Evolutionary conservation across 2,888 invertebrate genomes (phyloP).

Genomic region (Notodonta ziczac): DNA sequence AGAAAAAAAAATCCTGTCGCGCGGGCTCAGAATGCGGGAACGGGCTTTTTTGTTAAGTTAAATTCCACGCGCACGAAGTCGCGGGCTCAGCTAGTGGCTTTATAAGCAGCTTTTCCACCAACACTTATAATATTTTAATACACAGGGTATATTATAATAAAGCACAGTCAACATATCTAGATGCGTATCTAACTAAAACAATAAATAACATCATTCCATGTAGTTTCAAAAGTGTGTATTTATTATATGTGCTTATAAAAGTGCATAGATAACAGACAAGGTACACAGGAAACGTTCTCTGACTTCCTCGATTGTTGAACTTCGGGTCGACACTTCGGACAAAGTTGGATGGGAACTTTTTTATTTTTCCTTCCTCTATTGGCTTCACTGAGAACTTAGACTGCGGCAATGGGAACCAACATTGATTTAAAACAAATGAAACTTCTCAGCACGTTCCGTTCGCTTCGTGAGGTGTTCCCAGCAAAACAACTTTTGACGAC

Average conservation of each 20-base stretch:
- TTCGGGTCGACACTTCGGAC: slow-evolving; percentile 62
- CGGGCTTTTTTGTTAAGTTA: no score
- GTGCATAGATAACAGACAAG: neutral
- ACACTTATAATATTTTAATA: no score
- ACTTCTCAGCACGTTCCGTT: slow-evolving; percentile 39
- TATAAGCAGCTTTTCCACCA: no score
- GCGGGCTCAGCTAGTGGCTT: no score
- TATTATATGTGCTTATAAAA: neutral
- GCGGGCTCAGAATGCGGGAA: no score
- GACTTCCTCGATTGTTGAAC: slow-evolving; percentile 56
- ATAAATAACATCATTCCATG: no score
- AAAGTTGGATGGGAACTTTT: slow-evolving; percentile 60
- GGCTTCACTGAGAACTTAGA: slow-evolving; percentile 59
- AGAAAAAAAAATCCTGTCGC: no score
- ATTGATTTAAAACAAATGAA: slow-evolving; percentile 59
- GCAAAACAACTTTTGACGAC: no score
- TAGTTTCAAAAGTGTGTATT: neutral
- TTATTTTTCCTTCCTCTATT: slow-evolving; percentile 62
- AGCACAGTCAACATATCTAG: no score
- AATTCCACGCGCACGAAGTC: no score
- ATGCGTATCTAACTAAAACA: no score
- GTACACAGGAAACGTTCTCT: slow-evolving; percentile 33
- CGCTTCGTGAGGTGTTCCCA: slow-evolving; percentile 17
- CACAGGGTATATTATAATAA: no score
- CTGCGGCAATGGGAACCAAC: slow-evolving; percentile 57